Conservation (phyloP, 2,113 vertebrate species). For the Oncorhynchus keta region DNA sequence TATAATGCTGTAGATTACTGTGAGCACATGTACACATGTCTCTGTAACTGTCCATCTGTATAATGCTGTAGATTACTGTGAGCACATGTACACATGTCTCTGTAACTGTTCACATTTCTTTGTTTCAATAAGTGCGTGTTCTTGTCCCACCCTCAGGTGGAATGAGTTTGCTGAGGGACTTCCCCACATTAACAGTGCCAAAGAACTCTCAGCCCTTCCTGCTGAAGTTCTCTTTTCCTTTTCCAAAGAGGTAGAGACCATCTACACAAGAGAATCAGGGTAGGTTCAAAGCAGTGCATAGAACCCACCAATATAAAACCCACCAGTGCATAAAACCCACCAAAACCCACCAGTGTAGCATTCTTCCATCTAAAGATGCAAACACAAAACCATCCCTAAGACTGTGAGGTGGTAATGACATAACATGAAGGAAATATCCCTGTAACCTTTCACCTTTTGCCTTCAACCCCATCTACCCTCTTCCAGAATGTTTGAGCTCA, state of each 20-base stretch:
- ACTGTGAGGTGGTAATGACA: no score
- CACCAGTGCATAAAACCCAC: neutral
- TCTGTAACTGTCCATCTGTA: neutral
- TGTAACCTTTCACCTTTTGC: neutral
- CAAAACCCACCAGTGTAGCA: no score
- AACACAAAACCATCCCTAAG: no score
- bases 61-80: neutral
- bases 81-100: neutral
- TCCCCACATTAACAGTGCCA: neutral
- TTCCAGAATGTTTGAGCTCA: constrained; percentile 40
- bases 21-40: neutral
- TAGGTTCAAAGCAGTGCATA: neutral
- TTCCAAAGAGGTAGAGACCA: constrained; percentile 1
- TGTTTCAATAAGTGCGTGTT: no score
- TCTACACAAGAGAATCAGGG: neutral
- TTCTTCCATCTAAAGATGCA: no score
- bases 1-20: no score
- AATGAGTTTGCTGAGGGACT: neutral
- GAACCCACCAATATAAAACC: neutral
- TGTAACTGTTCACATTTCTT: neutral
- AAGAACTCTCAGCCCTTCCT: neutral
- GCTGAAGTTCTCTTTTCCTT: neutral
- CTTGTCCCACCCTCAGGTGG: neutral
- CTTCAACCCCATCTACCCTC: neutral
- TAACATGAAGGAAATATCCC: no score